These are phyloP conservation scores for Drosophila malerkotliana DNA, from an alignment of 1,140 invertebrate species.

Conservation along the genomic window DNA sequence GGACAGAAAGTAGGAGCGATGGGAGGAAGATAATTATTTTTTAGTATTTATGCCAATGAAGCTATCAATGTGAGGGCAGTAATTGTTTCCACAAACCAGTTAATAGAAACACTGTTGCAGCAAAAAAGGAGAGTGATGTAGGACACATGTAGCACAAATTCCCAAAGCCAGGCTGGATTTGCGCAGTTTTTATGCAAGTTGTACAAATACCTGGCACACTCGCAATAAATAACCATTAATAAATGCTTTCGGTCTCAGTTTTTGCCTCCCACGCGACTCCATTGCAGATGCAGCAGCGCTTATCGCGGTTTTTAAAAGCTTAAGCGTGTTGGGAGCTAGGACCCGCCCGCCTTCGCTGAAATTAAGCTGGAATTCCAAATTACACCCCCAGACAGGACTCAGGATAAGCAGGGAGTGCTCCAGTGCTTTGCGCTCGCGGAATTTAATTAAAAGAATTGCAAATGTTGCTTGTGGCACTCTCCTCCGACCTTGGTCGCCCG, in stretches of 20 bases:
- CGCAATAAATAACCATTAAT: slow-evolving; percentile 74
- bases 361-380: slow-evolving; percentile 79
- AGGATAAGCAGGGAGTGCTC: slow-evolving; percentile 22
- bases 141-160: neutral
- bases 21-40: no score
- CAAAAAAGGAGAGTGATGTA: neutral
- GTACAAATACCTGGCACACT: neutral
- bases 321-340: slow-evolving; percentile 63
- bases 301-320: slow-evolving; percentile 72
- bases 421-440: slow-evolving; percentile 59
- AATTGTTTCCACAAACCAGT: neutral
- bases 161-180: neutral
- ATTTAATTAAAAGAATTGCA: slow-evolving; percentile 82
- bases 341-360: slow-evolving; percentile 18
- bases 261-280: slow-evolving; percentile 19
- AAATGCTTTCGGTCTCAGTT: slow-evolving; percentile 58
- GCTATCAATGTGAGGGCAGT: neutral
- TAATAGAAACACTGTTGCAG: neutral
- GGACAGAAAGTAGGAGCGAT: no score
- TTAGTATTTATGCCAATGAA: no score
- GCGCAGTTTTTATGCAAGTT: neutral
- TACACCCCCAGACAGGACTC: slow-evolving; percentile 25
- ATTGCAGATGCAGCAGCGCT: slow-evolving; percentile 3
- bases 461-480: slow-evolving; percentile 55
- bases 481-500: slow-evolving; percentile 5